phyloP scores from a whole-genome alignment of 2,888 invertebrate species.

The Acanthosepion esculentum region DNA sequence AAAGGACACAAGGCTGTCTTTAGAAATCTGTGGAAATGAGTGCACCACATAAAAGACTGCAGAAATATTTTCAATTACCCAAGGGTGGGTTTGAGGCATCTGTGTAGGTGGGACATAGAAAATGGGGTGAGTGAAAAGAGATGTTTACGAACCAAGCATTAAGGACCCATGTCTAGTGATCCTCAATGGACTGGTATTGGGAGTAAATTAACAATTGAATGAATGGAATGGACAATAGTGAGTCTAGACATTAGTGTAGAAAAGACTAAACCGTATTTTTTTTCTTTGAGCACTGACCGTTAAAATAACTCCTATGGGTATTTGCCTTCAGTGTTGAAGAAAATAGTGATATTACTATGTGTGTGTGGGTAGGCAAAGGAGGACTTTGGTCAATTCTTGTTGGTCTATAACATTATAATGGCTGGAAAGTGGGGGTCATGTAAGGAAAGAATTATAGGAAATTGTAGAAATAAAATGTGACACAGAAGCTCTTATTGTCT shows the following conservation, averaged over 20 bases:
- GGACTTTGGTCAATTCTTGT: neutral
- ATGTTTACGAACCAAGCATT: neutral
- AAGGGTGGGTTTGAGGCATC: neutral
- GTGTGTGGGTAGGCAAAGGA: neutral
- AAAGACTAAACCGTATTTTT: neutral
- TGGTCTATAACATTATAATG: neutral
- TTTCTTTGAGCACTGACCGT: neutral
- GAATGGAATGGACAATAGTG: neutral
- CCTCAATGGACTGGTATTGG: neutral
- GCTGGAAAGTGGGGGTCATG: neutral
- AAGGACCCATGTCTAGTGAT: neutral
- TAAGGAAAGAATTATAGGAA: neutral
- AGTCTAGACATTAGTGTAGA: neutral
- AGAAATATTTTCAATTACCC: conserved; percentile 33
- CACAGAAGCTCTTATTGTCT: too few relatives aligned
- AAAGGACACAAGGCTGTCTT: neutral
- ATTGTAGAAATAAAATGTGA: too few relatives aligned
- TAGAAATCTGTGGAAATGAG: neutral
- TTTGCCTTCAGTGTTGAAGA: neutral
- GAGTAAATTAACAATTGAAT: neutral
- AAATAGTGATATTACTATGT: neutral
- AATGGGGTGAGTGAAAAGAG: neutral
- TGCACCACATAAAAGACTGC: conserved; percentile 33
- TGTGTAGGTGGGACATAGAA: neutral
- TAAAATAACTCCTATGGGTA: neutral